These are phyloP conservation scores for Cacoxenus indagator DNA, from an alignment of 2,888 invertebrate genomes.

Conservation along the genomic window DNA sequence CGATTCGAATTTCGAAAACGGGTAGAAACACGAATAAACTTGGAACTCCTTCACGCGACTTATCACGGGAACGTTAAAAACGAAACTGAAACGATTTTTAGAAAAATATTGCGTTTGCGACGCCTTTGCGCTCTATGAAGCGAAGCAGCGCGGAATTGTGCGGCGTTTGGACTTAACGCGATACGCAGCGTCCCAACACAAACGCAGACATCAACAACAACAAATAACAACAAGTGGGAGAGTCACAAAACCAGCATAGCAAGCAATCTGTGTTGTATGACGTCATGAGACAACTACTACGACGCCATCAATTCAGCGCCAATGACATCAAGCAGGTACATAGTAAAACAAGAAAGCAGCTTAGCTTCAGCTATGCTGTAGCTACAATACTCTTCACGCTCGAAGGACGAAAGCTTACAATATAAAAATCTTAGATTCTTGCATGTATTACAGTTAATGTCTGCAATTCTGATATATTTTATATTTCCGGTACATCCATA, in stretches of 20 bases:
- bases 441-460: too few relatives aligned
- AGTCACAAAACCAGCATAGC: not conserved
- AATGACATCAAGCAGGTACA: too few relatives aligned
- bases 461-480: too few relatives aligned
- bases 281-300: conserved; percentile 2
- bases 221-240: conserved; percentile 15
- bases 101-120: conserved; percentile 45
- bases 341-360: too few relatives aligned
- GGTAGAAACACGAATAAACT: not conserved
- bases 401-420: too few relatives aligned
- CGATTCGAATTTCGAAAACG: not conserved
- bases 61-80: conserved; percentile 61
- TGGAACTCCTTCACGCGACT: conserved; percentile 45
- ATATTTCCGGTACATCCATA: too few relatives aligned
- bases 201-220: conserved; percentile 17
- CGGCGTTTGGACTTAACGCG: not conserved
- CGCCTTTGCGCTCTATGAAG: conserved; percentile 26
- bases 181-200: conserved; percentile 6
- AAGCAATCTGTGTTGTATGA: conserved; percentile 5
- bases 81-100: conserved; percentile 59
- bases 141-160: not conserved
- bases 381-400: too few relatives aligned
- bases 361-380: too few relatives aligned
- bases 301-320: not conserved
- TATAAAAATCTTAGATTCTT: too few relatives aligned